Conservation (phyloP, 2,797 vertebrate genomes). For the Strix occidentalis region DNA sequence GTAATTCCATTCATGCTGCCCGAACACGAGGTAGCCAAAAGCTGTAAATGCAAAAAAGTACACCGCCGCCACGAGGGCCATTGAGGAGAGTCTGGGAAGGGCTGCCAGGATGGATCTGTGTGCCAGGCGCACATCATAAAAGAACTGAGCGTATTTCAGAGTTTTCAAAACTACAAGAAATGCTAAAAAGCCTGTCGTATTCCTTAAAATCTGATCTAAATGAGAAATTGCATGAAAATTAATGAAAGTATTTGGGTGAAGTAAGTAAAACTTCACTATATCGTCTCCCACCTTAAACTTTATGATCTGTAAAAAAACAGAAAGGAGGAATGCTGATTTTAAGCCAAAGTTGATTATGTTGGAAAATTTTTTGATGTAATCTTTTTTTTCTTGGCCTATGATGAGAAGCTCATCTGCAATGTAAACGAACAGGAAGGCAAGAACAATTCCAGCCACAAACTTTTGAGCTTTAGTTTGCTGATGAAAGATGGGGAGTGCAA, state of each 20-base stretch:
- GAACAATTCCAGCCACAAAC: not conserved
- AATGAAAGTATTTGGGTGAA: slow-evolving; percentile 31
- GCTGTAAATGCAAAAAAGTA: slow-evolving; percentile 52
- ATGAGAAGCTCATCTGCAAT: not conserved
- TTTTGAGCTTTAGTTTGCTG: not conserved
- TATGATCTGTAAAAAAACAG: slow-evolving; percentile 10
- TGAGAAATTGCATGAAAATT: slow-evolving; percentile 64
- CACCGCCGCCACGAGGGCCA: slow-evolving; percentile 34
- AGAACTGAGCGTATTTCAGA: slow-evolving; percentile 47
- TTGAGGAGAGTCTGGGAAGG: slow-evolving; percentile 55
- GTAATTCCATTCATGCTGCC: slow-evolving; percentile 71
- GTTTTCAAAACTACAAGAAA: slow-evolving; percentile 69
- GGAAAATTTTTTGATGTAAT: slow-evolving; percentile 13
- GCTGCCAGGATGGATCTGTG: slow-evolving; percentile 41
- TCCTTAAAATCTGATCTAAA: slow-evolving; percentile 41
- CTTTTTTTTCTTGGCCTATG: slow-evolving; percentile 6
- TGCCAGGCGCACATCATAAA: slow-evolving; percentile 57
- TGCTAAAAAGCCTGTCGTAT: slow-evolving; percentile 51
- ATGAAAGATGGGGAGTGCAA: slow-evolving; percentile 44
- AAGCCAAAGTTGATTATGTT: slow-evolving; percentile 54
- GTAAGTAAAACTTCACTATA: slow-evolving; percentile 22
- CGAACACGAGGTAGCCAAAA: slow-evolving; percentile 71
- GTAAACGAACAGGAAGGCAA: slow-evolving; percentile 54
- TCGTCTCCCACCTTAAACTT: slow-evolving; percentile 52
- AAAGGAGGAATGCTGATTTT: slow-evolving; percentile 14